Percentiles rank a stretch among this genome's conserved stretches.
phyloP scores from a whole-genome alignment of 2,797 vertebrate genomes.

The Rhynchonycteris naso region DNA sequence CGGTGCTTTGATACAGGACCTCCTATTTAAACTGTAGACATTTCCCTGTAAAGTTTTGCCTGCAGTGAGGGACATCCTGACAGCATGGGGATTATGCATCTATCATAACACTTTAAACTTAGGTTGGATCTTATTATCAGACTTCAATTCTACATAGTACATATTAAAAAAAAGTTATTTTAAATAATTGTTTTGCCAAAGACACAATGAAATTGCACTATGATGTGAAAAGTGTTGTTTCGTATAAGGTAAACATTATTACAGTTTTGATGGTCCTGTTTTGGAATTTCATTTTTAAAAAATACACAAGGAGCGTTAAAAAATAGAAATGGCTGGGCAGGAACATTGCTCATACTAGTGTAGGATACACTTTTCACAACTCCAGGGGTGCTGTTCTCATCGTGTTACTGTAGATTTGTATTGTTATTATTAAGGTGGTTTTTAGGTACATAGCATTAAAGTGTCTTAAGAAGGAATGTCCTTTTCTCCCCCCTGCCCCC shows the following conservation, averaged over 20 bases:
- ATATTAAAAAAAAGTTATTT: background rate
- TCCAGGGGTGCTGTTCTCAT: background rate
- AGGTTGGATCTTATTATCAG: background rate
- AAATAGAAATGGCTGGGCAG: background rate
- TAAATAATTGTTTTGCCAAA: background rate
- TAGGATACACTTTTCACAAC: background rate
- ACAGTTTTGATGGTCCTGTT: background rate
- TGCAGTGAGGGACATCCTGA: background rate
- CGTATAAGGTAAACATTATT: background rate
- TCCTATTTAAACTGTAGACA: background rate
- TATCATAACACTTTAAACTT: background rate
- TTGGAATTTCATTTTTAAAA: slow-evolving; percentile 32
- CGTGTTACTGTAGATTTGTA: background rate
- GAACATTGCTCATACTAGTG: background rate
- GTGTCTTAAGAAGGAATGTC: background rate
- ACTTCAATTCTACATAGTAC: background rate
- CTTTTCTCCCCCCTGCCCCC: background rate
- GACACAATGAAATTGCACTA: background rate
- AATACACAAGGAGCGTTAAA: background rate
- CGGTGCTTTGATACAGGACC: background rate
- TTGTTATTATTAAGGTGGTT: background rate
- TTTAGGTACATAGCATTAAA: background rate
- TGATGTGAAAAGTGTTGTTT: background rate
- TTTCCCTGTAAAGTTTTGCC: background rate
- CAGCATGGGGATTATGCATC: background rate